These are phyloP conservation scores for Sinonovacula constricta DNA, from an alignment of 1,140 invertebrate genomes.

Conservation along the genomic window DNA sequence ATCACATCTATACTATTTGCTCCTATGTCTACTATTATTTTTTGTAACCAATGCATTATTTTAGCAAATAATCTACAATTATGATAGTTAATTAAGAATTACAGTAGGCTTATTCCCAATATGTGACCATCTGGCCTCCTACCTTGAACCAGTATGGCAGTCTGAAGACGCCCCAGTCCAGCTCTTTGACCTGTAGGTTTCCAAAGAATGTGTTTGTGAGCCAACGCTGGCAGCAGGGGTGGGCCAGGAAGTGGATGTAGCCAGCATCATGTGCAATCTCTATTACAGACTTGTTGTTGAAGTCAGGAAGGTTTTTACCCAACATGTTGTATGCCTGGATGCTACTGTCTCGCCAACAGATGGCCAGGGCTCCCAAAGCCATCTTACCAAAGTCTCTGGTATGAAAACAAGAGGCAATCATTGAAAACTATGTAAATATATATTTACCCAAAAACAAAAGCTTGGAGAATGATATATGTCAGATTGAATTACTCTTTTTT, in stretches of 20 bases:
- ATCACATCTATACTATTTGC: too few species aligned
- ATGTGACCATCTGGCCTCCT: too few species aligned
- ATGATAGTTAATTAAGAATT: too few species aligned
- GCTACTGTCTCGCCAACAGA: slow-evolving; percentile 73
- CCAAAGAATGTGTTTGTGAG: slow-evolving; percentile 76
- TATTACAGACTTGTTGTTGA: slow-evolving; percentile 72
- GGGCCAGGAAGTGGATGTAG: slow-evolving; percentile 77
- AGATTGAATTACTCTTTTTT: too few species aligned
- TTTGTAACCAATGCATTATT: too few species aligned
- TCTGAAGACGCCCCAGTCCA: slow-evolving; percentile 69
- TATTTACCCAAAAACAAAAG: too few species aligned
- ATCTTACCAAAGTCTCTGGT: slow-evolving; percentile 76
- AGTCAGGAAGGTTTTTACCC: slow-evolving; percentile 74
- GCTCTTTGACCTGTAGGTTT: slow-evolving; percentile 73
- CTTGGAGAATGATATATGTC: too few species aligned
- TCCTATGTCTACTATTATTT: too few species aligned
- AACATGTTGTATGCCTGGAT: slow-evolving; percentile 75
- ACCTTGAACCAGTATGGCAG: slow-evolving; percentile 77
- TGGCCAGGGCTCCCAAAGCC: slow-evolving; percentile 76
- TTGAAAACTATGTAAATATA: too few species aligned
- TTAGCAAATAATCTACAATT: too few species aligned
- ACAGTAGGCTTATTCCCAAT: too few species aligned
- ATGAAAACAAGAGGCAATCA: too few species aligned
- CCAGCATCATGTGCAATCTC: slow-evolving; percentile 72
- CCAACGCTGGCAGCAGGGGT: slow-evolving; percentile 79